Percentiles rank a stretch among this genome's conserved stretches.
These are phyloP conservation scores for Aleiodes testaceus DNA, from an alignment of 2,888 invertebrate genomes.

Conservation along the genomic window DNA sequence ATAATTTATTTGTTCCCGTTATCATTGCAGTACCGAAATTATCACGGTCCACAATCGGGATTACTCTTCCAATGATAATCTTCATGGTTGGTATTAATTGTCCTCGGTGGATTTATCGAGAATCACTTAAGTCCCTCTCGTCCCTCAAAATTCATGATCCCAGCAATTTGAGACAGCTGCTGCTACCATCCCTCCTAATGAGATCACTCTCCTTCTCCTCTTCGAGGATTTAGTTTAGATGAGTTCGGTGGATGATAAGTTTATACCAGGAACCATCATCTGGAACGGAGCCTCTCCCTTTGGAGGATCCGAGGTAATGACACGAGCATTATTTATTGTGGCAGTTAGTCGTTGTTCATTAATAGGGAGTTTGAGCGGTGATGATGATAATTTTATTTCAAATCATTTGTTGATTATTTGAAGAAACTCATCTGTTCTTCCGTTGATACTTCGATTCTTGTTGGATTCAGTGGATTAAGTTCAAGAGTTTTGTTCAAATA, in stretches of 20 bases:
- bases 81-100: background rate
- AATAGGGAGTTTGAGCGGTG: slow-evolving; percentile 39
- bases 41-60: slow-evolving; percentile 28
- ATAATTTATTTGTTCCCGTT: slow-evolving; percentile 46
- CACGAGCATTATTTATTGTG: slow-evolving; percentile 35
- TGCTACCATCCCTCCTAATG: too few species aligned
- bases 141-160: background rate
- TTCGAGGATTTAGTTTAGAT: slow-evolving; percentile 8
- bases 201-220: background rate
- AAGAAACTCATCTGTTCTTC: background rate
- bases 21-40: slow-evolving; percentile 34
- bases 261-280: slow-evolving; percentile 37
- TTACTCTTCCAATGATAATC: background rate
- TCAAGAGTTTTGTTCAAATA: background rate
- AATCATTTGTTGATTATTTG: background rate
- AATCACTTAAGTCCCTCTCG: background rate
- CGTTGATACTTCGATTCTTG: background rate
- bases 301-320: slow-evolving; percentile 32
- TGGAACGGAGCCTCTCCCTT: slow-evolving; percentile 23
- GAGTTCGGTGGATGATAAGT: background rate
- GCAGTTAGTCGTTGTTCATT: slow-evolving; percentile 22
- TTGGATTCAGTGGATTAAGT: too few species aligned
- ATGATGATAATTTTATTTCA: slow-evolving; percentile 5
- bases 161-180: slow-evolving; percentile 16
- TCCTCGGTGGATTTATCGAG: background rate